Base-by-base conservation (phyloP, 2,113 vertebrate genomes). In the Piprites chloris region DNA sequence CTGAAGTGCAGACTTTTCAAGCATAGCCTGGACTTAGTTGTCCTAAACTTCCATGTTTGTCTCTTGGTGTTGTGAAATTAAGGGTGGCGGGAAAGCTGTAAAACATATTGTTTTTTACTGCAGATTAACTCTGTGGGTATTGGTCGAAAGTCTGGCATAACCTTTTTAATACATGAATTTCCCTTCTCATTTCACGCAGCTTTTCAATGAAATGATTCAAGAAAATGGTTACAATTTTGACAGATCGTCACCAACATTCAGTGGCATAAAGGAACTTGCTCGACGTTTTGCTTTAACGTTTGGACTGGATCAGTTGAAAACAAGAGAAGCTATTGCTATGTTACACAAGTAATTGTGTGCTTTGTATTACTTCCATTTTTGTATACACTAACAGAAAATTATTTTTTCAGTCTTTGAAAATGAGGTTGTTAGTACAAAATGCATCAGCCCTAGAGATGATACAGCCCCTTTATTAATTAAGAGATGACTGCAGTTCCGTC, bases 161-260 rank as follows among this genome's bases (percentile, higher is more conserved):
- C 84, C 21, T 72, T 82, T 82, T 5, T 78, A 79, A 68, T 59
- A 47, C 49, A 23, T 12, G 0, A 72, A 41, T 77, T 42, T 78
- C 41, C 62, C 73, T 74, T 90, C 86, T 87, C 15, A 4, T 94
- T 89, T 72, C 55, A 35, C 92, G 62, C 96, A 99, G 99, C 98
- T 99, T 74, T 99, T 99, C 98, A 99, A 99, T 95, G 99, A 99
- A 97, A 99, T 99, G 99, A 98, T 99, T 96, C 99, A 99, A 77
- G 99, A 99, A 77, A 98, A 99, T 97, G 98, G 99, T 85, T 99
- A 99, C 89, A 99, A 99, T 94, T 99, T 99, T 94, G 99, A 99
- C 95, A 98, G 99, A 96, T 99, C 99, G 24, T 98, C 99, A 41
- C 98, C 99, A 2, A 96, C 98, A 5, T 99, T 99, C 98, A 99